phyloP scores from a whole-genome alignment of 2,113 vertebrate genomes.

The Butorides virescens region DNA sequence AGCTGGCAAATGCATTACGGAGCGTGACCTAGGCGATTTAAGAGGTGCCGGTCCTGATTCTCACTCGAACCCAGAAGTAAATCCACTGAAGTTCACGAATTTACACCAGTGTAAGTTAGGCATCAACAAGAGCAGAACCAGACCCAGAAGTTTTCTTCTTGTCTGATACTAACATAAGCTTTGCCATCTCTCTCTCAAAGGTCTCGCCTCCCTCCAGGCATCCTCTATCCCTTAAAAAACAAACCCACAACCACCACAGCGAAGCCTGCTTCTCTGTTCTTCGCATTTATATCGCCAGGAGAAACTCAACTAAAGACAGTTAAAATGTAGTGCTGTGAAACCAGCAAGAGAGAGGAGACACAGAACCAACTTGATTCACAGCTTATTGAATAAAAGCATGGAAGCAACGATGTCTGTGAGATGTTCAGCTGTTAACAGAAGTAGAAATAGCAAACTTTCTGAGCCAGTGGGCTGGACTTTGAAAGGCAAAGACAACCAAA shows the following conservation, averaged over 20 bases:
- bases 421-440: neutral
- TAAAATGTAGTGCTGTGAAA: neutral
- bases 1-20: constrained; percentile 32
- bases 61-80: neutral
- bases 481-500: neutral
- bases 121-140: neutral
- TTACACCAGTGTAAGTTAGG: neutral
- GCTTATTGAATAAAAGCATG: neutral
- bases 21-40: neutral
- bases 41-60: neutral
- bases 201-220: neutral
- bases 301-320: neutral
- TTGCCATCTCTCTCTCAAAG: neutral
- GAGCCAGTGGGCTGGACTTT: neutral
- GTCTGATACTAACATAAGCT: neutral
- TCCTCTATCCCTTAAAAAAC: neutral
- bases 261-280: neutral
- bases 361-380: neutral
- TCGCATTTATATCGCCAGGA: neutral
- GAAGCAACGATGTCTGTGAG: neutral
- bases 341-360: neutral
- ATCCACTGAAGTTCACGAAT: neutral
- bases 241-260: neutral
- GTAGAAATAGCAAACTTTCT: neutral
- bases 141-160: neutral